phyloP scores from a whole-genome alignment of 2,797 vertebrate species.

The Pangasius larnaudii region DNA sequence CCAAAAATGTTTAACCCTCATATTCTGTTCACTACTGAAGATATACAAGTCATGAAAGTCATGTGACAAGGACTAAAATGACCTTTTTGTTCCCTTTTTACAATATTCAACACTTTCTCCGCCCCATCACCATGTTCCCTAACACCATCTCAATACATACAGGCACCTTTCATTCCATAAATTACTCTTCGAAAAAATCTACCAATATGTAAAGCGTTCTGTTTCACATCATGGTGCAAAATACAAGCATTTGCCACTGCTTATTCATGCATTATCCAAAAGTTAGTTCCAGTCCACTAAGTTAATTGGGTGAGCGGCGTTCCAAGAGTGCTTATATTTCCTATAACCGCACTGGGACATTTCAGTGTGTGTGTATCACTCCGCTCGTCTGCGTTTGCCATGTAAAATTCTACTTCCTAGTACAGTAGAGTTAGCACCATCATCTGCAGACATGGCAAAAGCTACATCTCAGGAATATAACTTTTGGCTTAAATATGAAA shows the following conservation, averaged over 20 bases:
- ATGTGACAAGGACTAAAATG: background rate
- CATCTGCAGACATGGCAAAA: background rate
- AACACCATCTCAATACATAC: background rate
- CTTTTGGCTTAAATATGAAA: background rate
- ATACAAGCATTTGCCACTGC: background rate
- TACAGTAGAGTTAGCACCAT: background rate
- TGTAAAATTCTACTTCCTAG: background rate
- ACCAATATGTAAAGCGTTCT: background rate
- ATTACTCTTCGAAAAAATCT: background rate
- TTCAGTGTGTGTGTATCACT: background rate
- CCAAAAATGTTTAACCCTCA: background rate
- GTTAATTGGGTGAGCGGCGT: background rate
- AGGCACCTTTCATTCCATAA: background rate
- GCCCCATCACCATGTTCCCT: background rate
- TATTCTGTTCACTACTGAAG: background rate
- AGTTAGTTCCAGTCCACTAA: background rate
- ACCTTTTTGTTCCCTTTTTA: background rate
- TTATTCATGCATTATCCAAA: too few relatives aligned
- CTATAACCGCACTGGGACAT: background rate
- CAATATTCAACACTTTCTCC: background rate
- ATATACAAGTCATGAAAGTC: background rate
- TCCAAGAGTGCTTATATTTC: background rate
- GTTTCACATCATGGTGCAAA: background rate
- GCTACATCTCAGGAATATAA: background rate
- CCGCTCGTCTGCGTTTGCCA: too few relatives aligned